Percentiles rank a stretch among this genome's conserved stretches.
Conservation (phyloP, 2,113 vertebrate genomes). For the Prionailurus bengalensis region DNA sequence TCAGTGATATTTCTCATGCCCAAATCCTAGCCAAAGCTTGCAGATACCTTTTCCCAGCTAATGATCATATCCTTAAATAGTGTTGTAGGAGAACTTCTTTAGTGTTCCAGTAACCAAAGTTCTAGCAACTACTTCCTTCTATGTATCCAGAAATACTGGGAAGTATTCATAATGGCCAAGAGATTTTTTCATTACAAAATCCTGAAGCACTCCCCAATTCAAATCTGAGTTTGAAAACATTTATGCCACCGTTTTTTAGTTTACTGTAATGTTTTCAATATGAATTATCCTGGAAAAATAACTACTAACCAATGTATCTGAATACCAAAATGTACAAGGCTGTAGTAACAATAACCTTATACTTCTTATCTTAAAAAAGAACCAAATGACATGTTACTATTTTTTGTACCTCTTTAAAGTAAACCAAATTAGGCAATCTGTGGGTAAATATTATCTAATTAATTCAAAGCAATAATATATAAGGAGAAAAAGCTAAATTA, state of each 20-base stretch:
- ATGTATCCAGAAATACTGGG: not conserved
- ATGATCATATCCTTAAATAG: not conserved
- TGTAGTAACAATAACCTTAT: not conserved
- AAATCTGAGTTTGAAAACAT: conserved; percentile 47
- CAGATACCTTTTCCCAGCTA: not conserved
- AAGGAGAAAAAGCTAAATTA: not conserved
- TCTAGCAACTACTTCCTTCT: not conserved
- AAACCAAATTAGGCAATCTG: not conserved
- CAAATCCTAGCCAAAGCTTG: not conserved
- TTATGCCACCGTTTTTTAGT: not conserved
- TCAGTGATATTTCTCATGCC: not conserved
- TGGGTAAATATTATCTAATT: not conserved
- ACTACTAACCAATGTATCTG: not conserved
- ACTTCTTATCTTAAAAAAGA: not conserved
- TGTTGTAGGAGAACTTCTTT: not conserved
- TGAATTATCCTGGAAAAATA: not conserved
- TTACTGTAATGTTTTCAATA: not conserved
- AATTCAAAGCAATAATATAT: not conserved
- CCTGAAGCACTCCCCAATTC: not conserved
- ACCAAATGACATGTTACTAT: not conserved
- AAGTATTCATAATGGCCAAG: not conserved
- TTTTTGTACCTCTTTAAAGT: not conserved
- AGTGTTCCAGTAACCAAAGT: not conserved
- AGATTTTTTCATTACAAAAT: conserved; percentile 24
- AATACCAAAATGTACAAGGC: not conserved